These are phyloP conservation scores for Thecocarcelia acutangulata DNA, from an alignment of 2,888 invertebrate species.

Conservation along the genomic window DNA sequence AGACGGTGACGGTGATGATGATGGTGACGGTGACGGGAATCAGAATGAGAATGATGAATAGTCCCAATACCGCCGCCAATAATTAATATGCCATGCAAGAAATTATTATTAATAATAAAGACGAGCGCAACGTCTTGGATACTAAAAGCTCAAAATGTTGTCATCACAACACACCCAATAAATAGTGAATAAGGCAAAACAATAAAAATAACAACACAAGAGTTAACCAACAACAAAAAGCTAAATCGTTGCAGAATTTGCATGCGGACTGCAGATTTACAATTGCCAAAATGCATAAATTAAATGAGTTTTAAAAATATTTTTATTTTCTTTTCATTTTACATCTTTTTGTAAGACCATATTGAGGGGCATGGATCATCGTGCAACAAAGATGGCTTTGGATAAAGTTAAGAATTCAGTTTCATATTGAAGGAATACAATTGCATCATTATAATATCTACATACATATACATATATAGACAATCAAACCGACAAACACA, in stretches of 20 bases:
- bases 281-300: slow-evolving; percentile 69
- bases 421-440: slow-evolving; percentile 38
- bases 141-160: slow-evolving; percentile 43
- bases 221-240: slow-evolving; percentile 42
- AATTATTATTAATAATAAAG: slow-evolving; percentile 55
- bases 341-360: slow-evolving; percentile 53
- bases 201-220: slow-evolving; percentile 16
- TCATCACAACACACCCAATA: slow-evolving; percentile 55
- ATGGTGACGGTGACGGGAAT: slow-evolving; percentile 31
- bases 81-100: slow-evolving; percentile 69
- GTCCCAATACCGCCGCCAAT: slow-evolving; percentile 52
- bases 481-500: slow-evolving; percentile 12
- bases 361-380: slow-evolving; percentile 8
- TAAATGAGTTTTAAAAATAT: slow-evolving; percentile 19
- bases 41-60: slow-evolving; percentile 57
- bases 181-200: slow-evolving; percentile 40
- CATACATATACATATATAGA: too few species aligned
- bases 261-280: slow-evolving; percentile 67
- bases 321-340: slow-evolving; percentile 15
- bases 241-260: slow-evolving; percentile 62
- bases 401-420: slow-evolving; percentile 44
- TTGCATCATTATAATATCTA: slow-evolving; percentile 35
- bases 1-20: slow-evolving; percentile 50
- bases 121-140: slow-evolving; percentile 38
- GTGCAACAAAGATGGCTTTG: slow-evolving; percentile 28